Percentiles rank a stretch among this genome's conserved stretches.
phyloP scores from a whole-genome alignment of 2,888 invertebrate species.

The Sesamia inferens region DNA sequence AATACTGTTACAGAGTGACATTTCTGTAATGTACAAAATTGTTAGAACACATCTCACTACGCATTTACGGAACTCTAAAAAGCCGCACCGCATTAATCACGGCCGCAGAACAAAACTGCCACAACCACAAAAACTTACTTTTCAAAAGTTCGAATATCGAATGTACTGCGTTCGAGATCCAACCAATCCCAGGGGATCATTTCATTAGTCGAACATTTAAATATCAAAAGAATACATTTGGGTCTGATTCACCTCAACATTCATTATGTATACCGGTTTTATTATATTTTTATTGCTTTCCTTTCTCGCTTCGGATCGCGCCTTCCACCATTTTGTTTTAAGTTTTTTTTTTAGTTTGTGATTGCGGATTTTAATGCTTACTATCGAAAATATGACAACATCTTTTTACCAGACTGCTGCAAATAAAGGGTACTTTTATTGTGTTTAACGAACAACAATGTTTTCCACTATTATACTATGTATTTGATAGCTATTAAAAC shows the following conservation, averaged over 20 bases:
- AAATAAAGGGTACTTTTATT: neutral
- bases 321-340: conserved; percentile 44
- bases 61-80: conserved; percentile 6
- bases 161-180: conserved; percentile 52
- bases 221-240: conserved; percentile 86
- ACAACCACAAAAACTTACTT: conserved; percentile 48
- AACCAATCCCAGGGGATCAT: conserved; percentile 71
- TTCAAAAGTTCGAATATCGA: conserved; percentile 55
- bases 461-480: neutral
- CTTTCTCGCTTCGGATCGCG: conserved; percentile 35
- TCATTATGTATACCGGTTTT: conserved; percentile 67
- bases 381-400: neutral
- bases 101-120: conserved; percentile 44
- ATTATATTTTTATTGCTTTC: conserved; percentile 64
- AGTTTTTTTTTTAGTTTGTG: conserved; percentile 13
- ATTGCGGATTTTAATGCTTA: neutral
- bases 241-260: conserved; percentile 68
- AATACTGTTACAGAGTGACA: neutral
- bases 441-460: neutral
- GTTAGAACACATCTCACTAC: neutral
- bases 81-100: conserved; percentile 34
- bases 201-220: conserved; percentile 82
- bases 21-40: neutral
- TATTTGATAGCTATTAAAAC: neutral
- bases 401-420: neutral